phyloP scores from a whole-genome alignment of 2,797 vertebrate species.

The Crypturellus tataupa region DNA sequence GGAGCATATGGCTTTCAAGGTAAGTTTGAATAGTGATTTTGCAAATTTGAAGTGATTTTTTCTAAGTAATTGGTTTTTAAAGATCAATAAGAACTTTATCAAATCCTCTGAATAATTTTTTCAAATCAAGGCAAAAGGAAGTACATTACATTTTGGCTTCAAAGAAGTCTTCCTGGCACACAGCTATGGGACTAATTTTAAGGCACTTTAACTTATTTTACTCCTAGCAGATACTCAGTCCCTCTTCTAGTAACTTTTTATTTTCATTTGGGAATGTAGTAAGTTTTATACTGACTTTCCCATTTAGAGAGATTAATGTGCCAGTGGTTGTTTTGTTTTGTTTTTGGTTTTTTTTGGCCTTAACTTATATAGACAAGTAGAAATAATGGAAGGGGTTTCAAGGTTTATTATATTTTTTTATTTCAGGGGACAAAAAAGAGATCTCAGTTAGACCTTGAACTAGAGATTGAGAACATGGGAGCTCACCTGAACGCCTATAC shows the following conservation, averaged over 20 bases:
- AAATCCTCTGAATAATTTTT: background rate
- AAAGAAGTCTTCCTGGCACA: background rate
- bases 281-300: background rate
- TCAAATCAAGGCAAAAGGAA: background rate
- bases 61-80: background rate
- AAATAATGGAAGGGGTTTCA: background rate
- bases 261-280: background rate
- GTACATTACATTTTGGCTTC: background rate
- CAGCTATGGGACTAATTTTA: background rate
- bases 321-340: background rate
- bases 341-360: background rate
- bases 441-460: constrained; percentile 95
- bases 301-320: background rate
- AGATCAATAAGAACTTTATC: background rate
- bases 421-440: constrained; percentile 95
- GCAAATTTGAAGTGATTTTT: background rate
- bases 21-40: constrained; percentile 58
- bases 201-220: background rate
- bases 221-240: background rate
- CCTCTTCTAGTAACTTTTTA: background rate
- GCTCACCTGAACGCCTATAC: constrained; percentile 98
- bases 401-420: constrained; percentile 9
- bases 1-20: constrained; percentile 99
- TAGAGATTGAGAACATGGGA: constrained; percentile 99
- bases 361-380: background rate